phyloP scores from a whole-genome alignment of 2,113 vertebrate species.

The Ochotona curzoniae region DNA sequence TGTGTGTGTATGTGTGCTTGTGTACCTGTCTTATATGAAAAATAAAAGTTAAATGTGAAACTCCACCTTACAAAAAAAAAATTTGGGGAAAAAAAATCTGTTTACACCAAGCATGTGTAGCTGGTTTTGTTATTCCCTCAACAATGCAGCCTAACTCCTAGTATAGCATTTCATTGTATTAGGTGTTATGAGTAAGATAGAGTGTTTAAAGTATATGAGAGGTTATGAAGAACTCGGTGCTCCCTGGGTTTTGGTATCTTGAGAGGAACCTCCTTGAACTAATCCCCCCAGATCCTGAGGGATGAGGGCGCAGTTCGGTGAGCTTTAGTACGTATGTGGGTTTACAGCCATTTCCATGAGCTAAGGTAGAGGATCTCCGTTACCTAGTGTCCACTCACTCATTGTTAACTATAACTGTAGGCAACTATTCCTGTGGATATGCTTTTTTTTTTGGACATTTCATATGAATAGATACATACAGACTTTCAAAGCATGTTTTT shows the following conservation, averaged over 20 bases:
- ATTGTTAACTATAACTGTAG: background rate
- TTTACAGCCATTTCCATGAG: background rate
- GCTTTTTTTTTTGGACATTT: constrained; percentile 3
- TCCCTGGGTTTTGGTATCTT: background rate
- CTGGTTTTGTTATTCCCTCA: background rate
- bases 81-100: background rate
- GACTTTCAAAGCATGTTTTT: constrained; percentile 4
- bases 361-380: background rate
- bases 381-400: background rate
- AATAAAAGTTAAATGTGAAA: no score
- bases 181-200: background rate
- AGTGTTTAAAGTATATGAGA: background rate
- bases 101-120: background rate
- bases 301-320: background rate
- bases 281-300: background rate
- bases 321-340: constrained; percentile 10
- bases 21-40: no score
- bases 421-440: background rate
- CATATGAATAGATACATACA: background rate
- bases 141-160: background rate
- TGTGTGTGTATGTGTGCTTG: no score
- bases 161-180: background rate
- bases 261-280: background rate
- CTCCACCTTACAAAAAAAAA: no score
- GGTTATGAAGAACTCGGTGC: background rate